A percentile compares a stretch with the other conserved stretches of the same genome.
Conservation (phyloP, 2,888 invertebrate species). For the Oscheius onirici region DNA sequence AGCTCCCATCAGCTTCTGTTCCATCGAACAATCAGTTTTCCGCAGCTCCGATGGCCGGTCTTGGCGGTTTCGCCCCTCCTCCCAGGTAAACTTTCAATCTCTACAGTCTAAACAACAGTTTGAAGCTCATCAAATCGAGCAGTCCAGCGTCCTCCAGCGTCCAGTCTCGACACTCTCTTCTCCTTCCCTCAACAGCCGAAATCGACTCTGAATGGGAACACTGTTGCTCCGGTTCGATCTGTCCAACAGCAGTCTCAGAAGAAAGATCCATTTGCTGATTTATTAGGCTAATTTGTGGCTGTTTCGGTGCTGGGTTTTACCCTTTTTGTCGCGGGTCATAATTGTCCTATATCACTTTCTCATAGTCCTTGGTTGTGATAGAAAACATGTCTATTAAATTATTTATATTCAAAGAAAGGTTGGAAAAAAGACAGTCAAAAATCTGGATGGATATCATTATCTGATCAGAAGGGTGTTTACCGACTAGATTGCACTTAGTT, state of each 20-base stretch:
- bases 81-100: constrained; percentile 6
- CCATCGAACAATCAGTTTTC: constrained; percentile 2
- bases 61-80: not conserved
- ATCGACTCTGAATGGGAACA: constrained; percentile 17
- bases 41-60: not conserved
- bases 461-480: constrained; percentile 7
- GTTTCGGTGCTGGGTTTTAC: not conserved
- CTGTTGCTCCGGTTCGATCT: too few relatives aligned
- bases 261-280: constrained; percentile 36
- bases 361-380: constrained; percentile 13
- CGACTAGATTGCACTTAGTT: constrained; percentile 25
- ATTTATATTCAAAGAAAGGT: not conserved
- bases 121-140: constrained; percentile 32
- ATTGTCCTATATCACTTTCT: not conserved
- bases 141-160: constrained; percentile 24
- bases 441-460: not conserved
- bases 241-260: not conserved
- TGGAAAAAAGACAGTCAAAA: too few relatives aligned
- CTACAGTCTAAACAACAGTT: not conserved
- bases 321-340: constrained; percentile 5
- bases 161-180: constrained; percentile 31
- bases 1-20: not conserved
- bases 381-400: constrained; percentile 2
- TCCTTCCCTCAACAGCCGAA: constrained; percentile 36
- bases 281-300: constrained; percentile 21